Conservation (phyloP, 2,113 vertebrate species). For the Eonycteris spelaea region DNA sequence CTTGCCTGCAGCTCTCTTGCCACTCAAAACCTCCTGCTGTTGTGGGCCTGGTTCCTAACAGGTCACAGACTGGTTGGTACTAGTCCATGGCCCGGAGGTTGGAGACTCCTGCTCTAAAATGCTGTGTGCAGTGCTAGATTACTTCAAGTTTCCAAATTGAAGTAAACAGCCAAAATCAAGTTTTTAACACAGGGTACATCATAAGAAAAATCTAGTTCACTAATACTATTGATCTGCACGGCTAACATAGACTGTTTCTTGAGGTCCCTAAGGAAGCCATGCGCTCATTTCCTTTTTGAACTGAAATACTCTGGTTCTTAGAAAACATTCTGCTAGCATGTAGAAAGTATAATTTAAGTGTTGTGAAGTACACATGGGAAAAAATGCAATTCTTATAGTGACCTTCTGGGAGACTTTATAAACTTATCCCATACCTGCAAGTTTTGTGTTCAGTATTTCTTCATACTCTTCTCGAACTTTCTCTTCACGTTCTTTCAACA, state of each 20-base stretch:
- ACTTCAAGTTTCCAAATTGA: neutral
- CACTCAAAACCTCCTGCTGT: no score
- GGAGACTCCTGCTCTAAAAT: neutral
- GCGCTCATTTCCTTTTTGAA: neutral
- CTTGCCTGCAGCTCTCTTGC: no score
- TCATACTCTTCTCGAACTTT: constrained; percentile 98
- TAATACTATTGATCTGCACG: neutral
- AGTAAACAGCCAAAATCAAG: neutral
- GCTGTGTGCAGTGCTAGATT: neutral
- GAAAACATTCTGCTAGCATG: neutral
- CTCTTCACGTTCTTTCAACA: constrained; percentile 98
- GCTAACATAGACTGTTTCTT: neutral
- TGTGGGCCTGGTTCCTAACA: no score
- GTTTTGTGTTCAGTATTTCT: constrained; percentile 97
- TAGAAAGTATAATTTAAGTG: neutral
- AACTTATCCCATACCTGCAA: constrained; percentile 89
- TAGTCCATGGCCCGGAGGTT: no score
- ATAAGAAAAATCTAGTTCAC: neutral
- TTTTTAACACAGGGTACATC: neutral
- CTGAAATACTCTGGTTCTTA: neutral
- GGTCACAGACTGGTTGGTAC: no score
- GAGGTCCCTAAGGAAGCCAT: neutral
- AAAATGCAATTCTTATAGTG: neutral
- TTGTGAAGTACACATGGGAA: neutral
- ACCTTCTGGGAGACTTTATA: neutral